These are phyloP conservation scores for Acanthopleura granulata DNA, from an alignment of 2,888 invertebrate species.

Conservation along the genomic window DNA sequence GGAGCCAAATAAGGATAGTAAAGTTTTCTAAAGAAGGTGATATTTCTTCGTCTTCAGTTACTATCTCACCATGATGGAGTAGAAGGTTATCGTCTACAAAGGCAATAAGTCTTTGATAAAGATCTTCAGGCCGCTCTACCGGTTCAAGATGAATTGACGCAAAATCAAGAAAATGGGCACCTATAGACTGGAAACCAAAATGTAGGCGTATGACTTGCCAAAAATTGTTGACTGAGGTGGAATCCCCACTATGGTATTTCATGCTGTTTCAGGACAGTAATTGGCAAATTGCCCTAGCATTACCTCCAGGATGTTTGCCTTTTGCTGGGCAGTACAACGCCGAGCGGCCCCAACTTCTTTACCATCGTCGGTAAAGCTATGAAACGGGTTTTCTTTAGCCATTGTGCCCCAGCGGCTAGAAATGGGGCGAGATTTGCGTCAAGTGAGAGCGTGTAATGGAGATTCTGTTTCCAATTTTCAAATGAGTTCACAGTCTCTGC, in stretches of 20 bases:
- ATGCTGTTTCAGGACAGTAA: slow-evolving; percentile 29
- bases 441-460: slow-evolving; percentile 23
- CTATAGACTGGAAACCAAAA: slow-evolving; percentile 34
- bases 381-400: slow-evolving; percentile 31
- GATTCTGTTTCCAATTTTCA: slow-evolving; percentile 26
- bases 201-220: slow-evolving; percentile 34
- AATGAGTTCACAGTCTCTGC: slow-evolving; percentile 27
- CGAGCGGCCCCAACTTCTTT: slow-evolving; percentile 9
- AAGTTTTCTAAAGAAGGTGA: slow-evolving; percentile 29
- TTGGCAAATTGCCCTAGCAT: slow-evolving; percentile 38
- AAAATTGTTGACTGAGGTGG: slow-evolving; percentile 27
- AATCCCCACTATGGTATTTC: slow-evolving; percentile 33
- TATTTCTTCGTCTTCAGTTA: slow-evolving; percentile 26
- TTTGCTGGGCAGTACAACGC: slow-evolving; percentile 30
- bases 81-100: slow-evolving; percentile 35
- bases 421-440: slow-evolving; percentile 28
- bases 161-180: slow-evolving; percentile 34
- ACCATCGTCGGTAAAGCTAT: slow-evolving; percentile 29
- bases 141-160: slow-evolving; percentile 28
- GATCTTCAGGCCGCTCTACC: slow-evolving; percentile 33
- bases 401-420: slow-evolving; percentile 26
- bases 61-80: slow-evolving; percentile 31
- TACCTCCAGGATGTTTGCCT: slow-evolving; percentile 28
- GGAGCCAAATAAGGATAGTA: slow-evolving; percentile 25
- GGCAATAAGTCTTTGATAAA: slow-evolving; percentile 33